Conservation (phyloP, 2,888 invertebrate species). For the Clusia tigrina region DNA sequence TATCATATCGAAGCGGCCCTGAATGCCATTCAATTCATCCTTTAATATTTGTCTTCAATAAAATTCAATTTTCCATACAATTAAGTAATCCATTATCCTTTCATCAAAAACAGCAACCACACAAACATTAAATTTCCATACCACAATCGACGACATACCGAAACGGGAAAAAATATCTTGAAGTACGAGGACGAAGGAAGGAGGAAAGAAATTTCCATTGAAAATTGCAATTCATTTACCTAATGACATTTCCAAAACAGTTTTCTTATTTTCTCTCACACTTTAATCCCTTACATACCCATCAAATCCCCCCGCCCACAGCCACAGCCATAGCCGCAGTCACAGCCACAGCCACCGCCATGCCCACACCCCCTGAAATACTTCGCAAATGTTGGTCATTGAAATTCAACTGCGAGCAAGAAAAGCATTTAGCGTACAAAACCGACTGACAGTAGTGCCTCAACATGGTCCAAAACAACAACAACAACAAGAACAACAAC, state of each 20-base stretch:
- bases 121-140: background rate
- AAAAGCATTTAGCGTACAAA: conserved; percentile 5
- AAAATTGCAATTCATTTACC: conserved; percentile 28
- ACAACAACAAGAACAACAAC: no score
- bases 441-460: background rate
- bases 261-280: background rate
- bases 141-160: background rate
- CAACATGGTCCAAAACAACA: no score
- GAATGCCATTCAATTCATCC: no score
- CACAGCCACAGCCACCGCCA: background rate
- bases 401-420: background rate
- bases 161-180: background rate
- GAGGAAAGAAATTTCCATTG: background rate
- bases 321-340: background rate
- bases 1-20: no score
- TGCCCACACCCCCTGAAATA: background rate
- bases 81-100: conserved; percentile 28
- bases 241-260: conserved; percentile 23
- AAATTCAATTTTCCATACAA: conserved; percentile 33
- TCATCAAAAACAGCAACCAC: conserved; percentile 14
- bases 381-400: conserved; percentile 8
- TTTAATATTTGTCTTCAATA: background rate
- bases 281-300: no score
- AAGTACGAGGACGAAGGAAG: background rate
- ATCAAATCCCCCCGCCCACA: background rate